A percentile compares a stretch with the other conserved stretches of the same genome.
These are phyloP conservation scores for Sinella curviseta DNA, from an alignment of 1,140 invertebrate species.

Conservation along the genomic window DNA sequence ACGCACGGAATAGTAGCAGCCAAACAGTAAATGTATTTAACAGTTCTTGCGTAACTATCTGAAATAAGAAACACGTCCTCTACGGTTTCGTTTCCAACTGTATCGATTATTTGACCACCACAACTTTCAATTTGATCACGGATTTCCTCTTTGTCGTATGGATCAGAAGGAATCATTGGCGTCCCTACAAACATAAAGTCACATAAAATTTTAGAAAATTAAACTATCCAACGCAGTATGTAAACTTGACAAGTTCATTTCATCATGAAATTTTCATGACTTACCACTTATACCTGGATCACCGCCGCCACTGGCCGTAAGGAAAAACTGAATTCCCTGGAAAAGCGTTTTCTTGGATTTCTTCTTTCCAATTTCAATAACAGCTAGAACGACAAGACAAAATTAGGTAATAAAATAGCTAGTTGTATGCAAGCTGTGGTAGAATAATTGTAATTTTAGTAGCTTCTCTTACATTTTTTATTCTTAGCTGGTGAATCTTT, in stretches of 20 bases:
- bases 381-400: background rate
- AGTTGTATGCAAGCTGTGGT: no score
- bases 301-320: constrained; percentile 46
- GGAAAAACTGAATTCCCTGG: constrained; percentile 43
- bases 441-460: no score
- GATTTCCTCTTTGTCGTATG: constrained; percentile 42
- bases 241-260: background rate
- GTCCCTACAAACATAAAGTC: background rate
- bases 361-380: background rate
- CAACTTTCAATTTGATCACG: constrained; percentile 32
- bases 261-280: background rate
- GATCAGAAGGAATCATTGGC: background rate
- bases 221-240: background rate
- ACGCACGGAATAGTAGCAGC: constrained; percentile 45
- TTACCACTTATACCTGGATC: constrained; percentile 39
- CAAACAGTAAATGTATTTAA: constrained; percentile 43
- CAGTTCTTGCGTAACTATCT: constrained; percentile 26
- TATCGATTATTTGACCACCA: constrained; percentile 31
- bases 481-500: background rate
- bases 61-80: constrained; percentile 28
- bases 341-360: constrained; percentile 34
- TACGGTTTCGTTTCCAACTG: constrained; percentile 18
- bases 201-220: background rate
- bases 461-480: constrained; percentile 10
- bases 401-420: no score